Evolutionary conservation across 2,797 vertebrate species (phyloP).

Genomic region (Sebastes kiyomatsui): DNA sequence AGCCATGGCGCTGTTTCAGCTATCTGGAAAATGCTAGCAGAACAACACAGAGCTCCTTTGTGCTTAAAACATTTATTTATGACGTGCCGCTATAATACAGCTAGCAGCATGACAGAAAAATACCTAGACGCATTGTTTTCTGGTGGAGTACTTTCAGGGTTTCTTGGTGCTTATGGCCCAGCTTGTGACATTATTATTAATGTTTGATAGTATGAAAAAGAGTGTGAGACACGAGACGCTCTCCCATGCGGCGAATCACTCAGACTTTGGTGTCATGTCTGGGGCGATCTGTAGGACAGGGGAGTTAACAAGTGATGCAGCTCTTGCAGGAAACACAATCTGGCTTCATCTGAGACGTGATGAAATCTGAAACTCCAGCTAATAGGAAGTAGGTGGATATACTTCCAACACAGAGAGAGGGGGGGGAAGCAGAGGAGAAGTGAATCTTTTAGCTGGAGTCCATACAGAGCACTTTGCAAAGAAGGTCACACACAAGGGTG

Average conservation of each 20-base stretch:
- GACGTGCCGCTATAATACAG: neutral
- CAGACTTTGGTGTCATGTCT: constrained; percentile 49
- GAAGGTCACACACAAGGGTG: constrained; percentile 73
- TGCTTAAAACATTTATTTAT: constrained; percentile 43
- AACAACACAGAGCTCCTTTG: constrained; percentile 37
- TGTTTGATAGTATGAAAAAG: constrained; percentile 19
- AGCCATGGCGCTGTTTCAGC: constrained; percentile 26
- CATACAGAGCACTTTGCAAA: constrained; percentile 36
- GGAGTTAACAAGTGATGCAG: constrained; percentile 19
- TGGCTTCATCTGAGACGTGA: constrained; percentile 23
- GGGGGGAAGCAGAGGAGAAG: constrained; percentile 16
- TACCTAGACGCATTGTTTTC: constrained; percentile 22
- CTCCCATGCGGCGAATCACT: constrained; percentile 52
- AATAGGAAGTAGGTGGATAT: constrained; percentile 39
- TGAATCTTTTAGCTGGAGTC: constrained; percentile 29
- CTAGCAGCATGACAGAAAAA: constrained; percentile 17
- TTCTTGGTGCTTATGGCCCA: neutral
- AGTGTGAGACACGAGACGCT: constrained; percentile 13
- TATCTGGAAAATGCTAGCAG: constrained; percentile 18
- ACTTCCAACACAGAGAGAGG: neutral
- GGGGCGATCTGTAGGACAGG: constrained; percentile 9
- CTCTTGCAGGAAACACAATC: constrained; percentile 50
- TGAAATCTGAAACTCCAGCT: constrained; percentile 47
- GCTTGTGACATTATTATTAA: constrained; percentile 12
- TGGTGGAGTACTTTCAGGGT: neutral